These are phyloP conservation scores for Vandiemenella viatica DNA, from an alignment of 2,888 invertebrate genomes.

Conservation along the genomic window DNA sequence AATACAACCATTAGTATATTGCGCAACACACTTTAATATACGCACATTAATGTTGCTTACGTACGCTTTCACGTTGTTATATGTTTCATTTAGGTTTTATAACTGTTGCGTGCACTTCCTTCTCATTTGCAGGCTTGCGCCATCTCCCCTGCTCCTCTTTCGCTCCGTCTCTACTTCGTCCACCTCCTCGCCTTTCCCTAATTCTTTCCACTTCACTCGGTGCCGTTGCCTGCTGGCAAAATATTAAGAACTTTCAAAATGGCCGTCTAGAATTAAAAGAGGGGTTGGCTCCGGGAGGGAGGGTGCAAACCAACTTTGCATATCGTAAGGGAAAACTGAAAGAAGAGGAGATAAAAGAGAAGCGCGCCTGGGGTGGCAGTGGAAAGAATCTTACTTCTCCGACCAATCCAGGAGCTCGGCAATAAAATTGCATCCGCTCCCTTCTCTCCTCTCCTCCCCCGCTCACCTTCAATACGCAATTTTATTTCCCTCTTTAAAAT, in stretches of 20 bases:
- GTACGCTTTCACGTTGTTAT: conserved; percentile 4
- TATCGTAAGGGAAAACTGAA: conserved; percentile 13
- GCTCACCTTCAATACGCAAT: conserved; percentile 2
- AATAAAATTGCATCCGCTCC: conserved; percentile 13
- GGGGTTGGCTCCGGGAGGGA: conserved; percentile 8
- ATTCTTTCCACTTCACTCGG: conserved; percentile 11
- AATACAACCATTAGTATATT: background rate
- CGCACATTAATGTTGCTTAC: conserved; percentile 4
- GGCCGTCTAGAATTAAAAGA: conserved; percentile 17
- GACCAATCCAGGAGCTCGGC: conserved; percentile 12
- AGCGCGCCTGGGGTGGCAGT: background rate
- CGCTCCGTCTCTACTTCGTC: background rate
- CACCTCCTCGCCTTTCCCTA: conserved; percentile 3
- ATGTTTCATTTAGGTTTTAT: conserved; percentile 11
- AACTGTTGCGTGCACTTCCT: conserved; percentile 7
- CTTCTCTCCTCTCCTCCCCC: conserved; percentile 2
- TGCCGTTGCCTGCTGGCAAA: too few species aligned
- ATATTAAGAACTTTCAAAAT: conserved; percentile 18
- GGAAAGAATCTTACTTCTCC: conserved; percentile 10
- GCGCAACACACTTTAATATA: conserved; percentile 1
- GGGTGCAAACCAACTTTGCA: conserved; percentile 15
- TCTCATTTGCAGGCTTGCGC: background rate
- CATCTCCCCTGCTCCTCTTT: background rate
- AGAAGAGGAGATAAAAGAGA: conserved; percentile 5
- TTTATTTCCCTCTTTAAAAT: conserved; percentile 1